Evolutionary conservation across 1,140 invertebrate species (phyloP), one percentile per base, ranked within the genome.

Genomic region (Listronotus oregonensis): DNA sequence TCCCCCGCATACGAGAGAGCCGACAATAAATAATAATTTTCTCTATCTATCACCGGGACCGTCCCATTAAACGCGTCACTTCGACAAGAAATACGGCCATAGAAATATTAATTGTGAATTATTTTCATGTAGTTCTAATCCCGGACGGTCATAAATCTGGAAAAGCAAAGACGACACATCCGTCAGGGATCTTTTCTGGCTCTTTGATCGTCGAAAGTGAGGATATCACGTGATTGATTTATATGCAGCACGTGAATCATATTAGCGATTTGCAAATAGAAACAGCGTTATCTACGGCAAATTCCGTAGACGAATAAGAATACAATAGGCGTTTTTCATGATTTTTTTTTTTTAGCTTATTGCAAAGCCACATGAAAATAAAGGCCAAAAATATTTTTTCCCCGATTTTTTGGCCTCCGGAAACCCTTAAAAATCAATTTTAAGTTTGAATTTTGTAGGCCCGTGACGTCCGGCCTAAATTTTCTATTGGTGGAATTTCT

Each of bases 61-160:
- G 59, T 62, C 59, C 59, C 59, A 54, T 62, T 59, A 59, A 59
- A 59, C 43, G 56, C 56, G 56, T 59, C 56, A 59, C 59, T 52
- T 62, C 50, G 59, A 62, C 59, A 62, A 62, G 59, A 62, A 62
- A 62, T 62, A 62, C 59, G 44, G 50, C 59, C 59, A 34, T 54
- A 54, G 59, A 62, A 62, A 62, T 62, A 62, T 62, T 62, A 62
- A 62, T 62, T 62, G 59, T 62, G 59, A 62, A 62, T 62, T 62
- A 62, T 62, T 62, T 62, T 62, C 59, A 54, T 52, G 59, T 62
- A 39, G 52, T 55, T 55, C 52, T 55, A 55, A 55, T 55, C 52
- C 52, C 39, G 52, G 52, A 7, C 52, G 17, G 52, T 55, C 52
- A 39, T 55, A 55, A 55, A 55, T 55, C 52, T 55, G 52, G 32